These are phyloP conservation scores for Tauraco erythrolophus DNA, from an alignment of 2,113 vertebrate genomes.

Conservation along the genomic window DNA sequence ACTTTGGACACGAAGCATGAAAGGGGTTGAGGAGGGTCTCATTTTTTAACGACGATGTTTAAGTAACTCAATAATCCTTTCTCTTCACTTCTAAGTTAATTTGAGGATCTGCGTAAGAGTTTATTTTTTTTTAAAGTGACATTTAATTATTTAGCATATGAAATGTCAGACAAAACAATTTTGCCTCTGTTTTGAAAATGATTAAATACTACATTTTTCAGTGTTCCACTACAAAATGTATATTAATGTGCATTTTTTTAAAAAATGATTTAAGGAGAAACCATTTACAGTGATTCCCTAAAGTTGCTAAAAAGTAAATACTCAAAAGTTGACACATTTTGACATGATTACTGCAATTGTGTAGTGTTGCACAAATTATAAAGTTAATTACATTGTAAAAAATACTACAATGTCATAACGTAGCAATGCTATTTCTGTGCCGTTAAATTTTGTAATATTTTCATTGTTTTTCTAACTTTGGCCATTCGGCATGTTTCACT, in stretches of 20 bases:
- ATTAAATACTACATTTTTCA: not conserved
- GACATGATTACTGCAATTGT: not conserved
- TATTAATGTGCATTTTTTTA: not conserved
- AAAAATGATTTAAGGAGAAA: not conserved
- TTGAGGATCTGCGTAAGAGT: not conserved
- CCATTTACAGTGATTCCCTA: not conserved
- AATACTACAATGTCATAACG: not conserved
- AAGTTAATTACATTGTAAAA: not conserved
- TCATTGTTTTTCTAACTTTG: not conserved
- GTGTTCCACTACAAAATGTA: not conserved
- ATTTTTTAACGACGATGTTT: not conserved
- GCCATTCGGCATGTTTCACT: not conserved
- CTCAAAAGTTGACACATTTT: constrained; percentile 22
- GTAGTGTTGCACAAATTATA: not conserved
- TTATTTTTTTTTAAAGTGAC: not conserved
- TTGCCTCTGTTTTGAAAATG: not conserved
- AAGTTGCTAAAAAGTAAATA: not conserved
- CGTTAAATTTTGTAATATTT: not conserved
- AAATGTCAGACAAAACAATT: not conserved
- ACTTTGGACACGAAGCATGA: not conserved
- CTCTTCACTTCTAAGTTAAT: not conserved
- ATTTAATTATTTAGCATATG: not conserved
- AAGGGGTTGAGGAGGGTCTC: not conserved
- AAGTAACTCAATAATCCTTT: not conserved
- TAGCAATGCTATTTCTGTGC: not conserved